phyloP scores from a whole-genome alignment of 2,113 vertebrate genomes.

The Callorhinus ursinus region DNA sequence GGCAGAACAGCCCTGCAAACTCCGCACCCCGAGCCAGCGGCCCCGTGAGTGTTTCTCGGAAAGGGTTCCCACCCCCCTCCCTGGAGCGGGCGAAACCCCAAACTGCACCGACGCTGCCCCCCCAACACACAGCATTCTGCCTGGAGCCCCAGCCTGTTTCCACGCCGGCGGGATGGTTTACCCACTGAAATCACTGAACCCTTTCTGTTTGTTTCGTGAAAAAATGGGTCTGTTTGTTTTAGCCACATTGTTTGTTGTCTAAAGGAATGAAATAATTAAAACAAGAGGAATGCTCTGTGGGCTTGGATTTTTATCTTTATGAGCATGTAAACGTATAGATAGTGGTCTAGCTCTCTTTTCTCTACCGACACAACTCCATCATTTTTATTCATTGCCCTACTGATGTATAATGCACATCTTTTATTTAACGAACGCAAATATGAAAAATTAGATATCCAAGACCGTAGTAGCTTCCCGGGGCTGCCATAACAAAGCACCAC shows the following conservation, averaged over 20 bases:
- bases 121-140: neutral
- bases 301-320: neutral
- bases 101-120: neutral
- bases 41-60: neutral
- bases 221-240: neutral
- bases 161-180: neutral
- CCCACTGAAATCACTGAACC: fast-evolving
- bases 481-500: neutral
- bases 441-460: neutral
- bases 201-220: constrained; percentile 2
- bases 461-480: fast-evolving
- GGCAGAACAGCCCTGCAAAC: neutral
- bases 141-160: neutral
- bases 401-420: neutral
- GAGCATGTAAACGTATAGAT: neutral
- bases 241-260: constrained; percentile 44
- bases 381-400: neutral
- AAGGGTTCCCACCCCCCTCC: neutral
- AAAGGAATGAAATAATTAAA: constrained; percentile 53
- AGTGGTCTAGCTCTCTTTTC: too few relatives aligned
- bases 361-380: neutral
- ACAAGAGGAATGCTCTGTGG: neutral
- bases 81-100: constrained; percentile 31
- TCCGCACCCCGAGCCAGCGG: neutral
- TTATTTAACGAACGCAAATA: neutral